Conservation (phyloP, 2,888 invertebrate genomes). For the Colostygia pectinataria region DNA sequence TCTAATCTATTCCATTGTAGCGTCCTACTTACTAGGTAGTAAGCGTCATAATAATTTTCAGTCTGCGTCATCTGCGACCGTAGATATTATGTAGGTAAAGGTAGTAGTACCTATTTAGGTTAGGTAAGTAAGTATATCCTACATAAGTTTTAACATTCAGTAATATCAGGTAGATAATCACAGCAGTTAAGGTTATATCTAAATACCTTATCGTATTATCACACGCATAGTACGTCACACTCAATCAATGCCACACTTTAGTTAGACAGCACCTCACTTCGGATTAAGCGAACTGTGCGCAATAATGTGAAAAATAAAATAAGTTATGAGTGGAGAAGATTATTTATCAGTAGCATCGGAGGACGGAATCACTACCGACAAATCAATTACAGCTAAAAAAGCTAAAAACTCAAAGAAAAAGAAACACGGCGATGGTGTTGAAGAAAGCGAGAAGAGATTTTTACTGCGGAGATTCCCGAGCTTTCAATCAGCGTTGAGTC, state of each 20-base stretch:
- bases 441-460: conserved; percentile 31
- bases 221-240: conserved; percentile 60
- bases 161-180: conserved; percentile 53
- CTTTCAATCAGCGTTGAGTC: conserved; percentile 50
- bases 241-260: conserved; percentile 78
- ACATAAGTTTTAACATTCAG: conserved; percentile 51
- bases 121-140: conserved; percentile 21
- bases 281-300: conserved; percentile 51
- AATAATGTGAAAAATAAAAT: conserved; percentile 53
- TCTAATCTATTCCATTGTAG: no score
- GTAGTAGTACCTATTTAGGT: not conserved
- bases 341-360: conserved; percentile 49
- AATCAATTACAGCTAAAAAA: conserved; percentile 36
- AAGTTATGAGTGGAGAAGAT: conserved; percentile 66
- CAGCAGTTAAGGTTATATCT: conserved; percentile 44
- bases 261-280: conserved; percentile 55
- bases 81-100: no score
- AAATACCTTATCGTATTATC: conserved; percentile 64
- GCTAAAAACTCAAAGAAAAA: conserved; percentile 21
- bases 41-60: no score
- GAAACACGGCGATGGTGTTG: conserved; percentile 30
- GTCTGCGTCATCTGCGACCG: no score
- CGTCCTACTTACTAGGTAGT: no score
- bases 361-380: conserved; percentile 47
- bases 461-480: conserved; percentile 51